Conservation (phyloP, 2,888 invertebrate genomes). For the Ormyrus thymus region DNA sequence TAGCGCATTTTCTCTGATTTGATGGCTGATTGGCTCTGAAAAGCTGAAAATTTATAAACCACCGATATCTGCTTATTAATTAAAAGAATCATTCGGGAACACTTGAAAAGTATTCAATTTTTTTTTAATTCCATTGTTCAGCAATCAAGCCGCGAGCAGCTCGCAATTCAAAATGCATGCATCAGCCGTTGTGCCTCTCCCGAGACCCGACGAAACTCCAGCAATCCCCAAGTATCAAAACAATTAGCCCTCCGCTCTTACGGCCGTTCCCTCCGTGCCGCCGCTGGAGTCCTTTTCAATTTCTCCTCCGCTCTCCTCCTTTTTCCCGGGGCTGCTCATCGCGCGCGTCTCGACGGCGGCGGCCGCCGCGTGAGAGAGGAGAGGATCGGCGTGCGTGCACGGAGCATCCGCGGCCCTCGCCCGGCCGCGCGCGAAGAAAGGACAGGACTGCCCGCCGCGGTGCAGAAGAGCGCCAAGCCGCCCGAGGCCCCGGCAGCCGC, state of each 20-base stretch:
- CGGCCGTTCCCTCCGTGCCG: background rate
- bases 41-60: too few species aligned
- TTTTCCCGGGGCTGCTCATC: conserved; percentile 29
- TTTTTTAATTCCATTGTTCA: too few species aligned
- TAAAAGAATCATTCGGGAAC: too few species aligned
- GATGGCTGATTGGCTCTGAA: too few species aligned
- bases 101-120: too few species aligned
- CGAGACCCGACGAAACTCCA: too few species aligned
- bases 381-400: conserved; percentile 30
- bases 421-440: background rate
- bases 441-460: background rate
- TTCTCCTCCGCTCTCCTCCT: conserved; percentile 33
- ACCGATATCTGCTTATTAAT: too few species aligned
- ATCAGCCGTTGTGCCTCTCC: too few species aligned
- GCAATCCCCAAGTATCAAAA: background rate
- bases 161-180: too few species aligned
- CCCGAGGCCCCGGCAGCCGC: background rate
- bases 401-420: background rate
- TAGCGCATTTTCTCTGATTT: too few species aligned
- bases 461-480: conserved; percentile 13
- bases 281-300: conserved; percentile 46
- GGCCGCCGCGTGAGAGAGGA: conserved; percentile 31
- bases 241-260: conserved; percentile 27
- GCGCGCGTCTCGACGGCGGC: conserved; percentile 1
- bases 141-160: too few species aligned